Percentiles rank a stretch among this genome's conserved stretches.
These are phyloP conservation scores for Phenacoccus solenopsis DNA, from an alignment of 1,140 invertebrate species.

Conservation along the genomic window DNA sequence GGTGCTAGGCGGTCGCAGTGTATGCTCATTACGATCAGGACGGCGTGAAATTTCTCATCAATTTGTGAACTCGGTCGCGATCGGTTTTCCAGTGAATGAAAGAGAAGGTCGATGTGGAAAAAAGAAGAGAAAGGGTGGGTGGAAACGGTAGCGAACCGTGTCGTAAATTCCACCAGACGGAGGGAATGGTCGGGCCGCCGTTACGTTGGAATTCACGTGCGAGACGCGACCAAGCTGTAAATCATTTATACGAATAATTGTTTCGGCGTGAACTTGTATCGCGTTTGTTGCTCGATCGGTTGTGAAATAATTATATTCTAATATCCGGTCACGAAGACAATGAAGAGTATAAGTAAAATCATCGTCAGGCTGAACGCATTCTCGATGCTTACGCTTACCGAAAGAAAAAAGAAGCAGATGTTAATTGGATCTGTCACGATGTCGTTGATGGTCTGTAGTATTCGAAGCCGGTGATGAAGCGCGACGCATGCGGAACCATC, in stretches of 20 bases:
- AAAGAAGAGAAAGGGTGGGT: neutral
- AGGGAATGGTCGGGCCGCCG: too few species aligned
- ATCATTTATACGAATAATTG: neutral
- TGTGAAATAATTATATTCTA: slow-evolving; percentile 3
- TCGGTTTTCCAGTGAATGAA: neutral
- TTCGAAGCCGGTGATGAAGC: neutral
- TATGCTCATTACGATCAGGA: slow-evolving; percentile 6
- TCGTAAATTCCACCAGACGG: neutral
- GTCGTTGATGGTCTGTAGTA: neutral
- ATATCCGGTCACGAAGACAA: neutral
- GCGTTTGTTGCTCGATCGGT: neutral
- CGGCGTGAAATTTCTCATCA: slow-evolving; percentile 11
- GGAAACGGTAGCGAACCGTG: neutral
- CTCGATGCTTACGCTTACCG: too few species aligned
- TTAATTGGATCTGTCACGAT: neutral
- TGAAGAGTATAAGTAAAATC: too few species aligned
- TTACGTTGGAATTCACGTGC: neutral
- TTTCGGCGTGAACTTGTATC: neutral
- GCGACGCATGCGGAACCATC: too few species aligned
- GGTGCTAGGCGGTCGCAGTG: neutral
- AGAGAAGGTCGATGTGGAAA: neutral
- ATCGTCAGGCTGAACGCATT: too few species aligned
- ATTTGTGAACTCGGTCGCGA: too few species aligned
- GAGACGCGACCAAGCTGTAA: neutral
- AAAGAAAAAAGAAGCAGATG: neutral